Conservation (phyloP, 2,888 invertebrate species). For the Leptinotarsa peninsularis region DNA sequence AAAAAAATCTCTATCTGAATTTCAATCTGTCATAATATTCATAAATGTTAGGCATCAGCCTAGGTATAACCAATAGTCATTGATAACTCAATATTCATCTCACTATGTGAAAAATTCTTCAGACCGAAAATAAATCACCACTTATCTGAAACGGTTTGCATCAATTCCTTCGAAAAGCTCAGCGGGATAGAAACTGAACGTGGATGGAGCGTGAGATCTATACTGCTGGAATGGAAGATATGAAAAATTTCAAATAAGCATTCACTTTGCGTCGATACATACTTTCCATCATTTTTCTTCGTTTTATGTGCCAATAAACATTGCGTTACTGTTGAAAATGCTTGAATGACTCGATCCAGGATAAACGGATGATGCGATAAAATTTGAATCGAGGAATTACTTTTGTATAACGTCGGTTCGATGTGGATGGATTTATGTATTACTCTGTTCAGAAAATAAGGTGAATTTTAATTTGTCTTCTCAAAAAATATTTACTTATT, state of each 20-base stretch:
- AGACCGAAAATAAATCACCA: too few relatives aligned
- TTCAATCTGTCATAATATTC: too few relatives aligned
- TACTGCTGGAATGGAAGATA: neutral
- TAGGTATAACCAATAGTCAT: too few relatives aligned
- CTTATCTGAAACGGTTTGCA: neutral
- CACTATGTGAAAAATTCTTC: too few relatives aligned
- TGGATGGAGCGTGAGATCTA: neutral
- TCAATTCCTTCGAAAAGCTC: conserved; percentile 4
- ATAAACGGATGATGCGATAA: conserved; percentile 2
- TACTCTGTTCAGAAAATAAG: too few relatives aligned
- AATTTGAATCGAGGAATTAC: neutral
- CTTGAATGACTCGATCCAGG: neutral
- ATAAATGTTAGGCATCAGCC: too few relatives aligned
- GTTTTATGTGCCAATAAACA: conserved; percentile 4
- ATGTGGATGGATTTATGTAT: too few relatives aligned
- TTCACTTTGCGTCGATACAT: neutral
- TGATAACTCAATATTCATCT: too few relatives aligned
- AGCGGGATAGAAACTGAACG: conserved; percentile 2
- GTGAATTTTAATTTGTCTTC: too few relatives aligned
- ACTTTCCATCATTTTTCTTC: conserved; percentile 5
- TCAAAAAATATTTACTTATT: too few relatives aligned
- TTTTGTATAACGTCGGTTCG: neutral
- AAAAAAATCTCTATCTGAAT: too few relatives aligned
- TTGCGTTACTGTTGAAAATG: too few relatives aligned
- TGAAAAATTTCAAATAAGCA: neutral